These are phyloP conservation scores for Nibea albiflora DNA, from an alignment of 2,113 vertebrate genomes.

Conservation along the genomic window DNA sequence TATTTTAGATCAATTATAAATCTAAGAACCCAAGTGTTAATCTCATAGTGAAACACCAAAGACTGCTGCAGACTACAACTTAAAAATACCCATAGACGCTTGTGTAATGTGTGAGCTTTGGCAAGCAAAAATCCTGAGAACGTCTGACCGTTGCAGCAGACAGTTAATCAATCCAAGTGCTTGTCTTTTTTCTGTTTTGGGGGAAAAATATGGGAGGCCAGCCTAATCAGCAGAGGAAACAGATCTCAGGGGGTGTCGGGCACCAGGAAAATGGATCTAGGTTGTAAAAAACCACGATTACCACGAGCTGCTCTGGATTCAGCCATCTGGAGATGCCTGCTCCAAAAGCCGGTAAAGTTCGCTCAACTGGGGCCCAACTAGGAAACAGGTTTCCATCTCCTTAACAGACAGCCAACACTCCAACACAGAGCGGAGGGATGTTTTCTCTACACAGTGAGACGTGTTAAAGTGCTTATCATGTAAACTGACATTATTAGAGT, in stretches of 20 bases:
- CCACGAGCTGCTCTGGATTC: slow-evolving; percentile 85
- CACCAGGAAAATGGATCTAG: slow-evolving; percentile 86
- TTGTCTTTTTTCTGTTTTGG: slow-evolving; percentile 74
- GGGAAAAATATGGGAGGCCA: slow-evolving; percentile 79
- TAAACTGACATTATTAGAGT: not conserved
- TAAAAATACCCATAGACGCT: slow-evolving; percentile 6
- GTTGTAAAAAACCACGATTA: slow-evolving; percentile 86
- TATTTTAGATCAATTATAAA: slow-evolving; percentile 15
- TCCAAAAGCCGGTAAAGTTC: slow-evolving; percentile 83
- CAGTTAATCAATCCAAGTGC: slow-evolving; percentile 74
- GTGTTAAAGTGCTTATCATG: not conserved
- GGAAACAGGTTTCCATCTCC: slow-evolving; percentile 83
- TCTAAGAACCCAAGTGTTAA: not conserved
- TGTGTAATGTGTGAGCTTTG: slow-evolving; percentile 34
- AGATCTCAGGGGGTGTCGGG: slow-evolving; percentile 77
- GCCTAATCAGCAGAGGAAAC: slow-evolving; percentile 86
- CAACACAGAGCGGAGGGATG: slow-evolving; percentile 64
- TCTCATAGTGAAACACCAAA: not conserved
- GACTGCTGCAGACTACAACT: not conserved
- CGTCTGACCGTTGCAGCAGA: slow-evolving; percentile 67
- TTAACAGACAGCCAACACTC: slow-evolving; percentile 70
- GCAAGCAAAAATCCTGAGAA: slow-evolving; percentile 34
- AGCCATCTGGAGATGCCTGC: slow-evolving; percentile 84
- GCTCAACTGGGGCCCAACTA: slow-evolving; percentile 79
- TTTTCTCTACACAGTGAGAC: slow-evolving; percentile 6